Percentiles rank a stretch among this genome's conserved stretches.
Conservation (phyloP, 2,888 invertebrate species). For the Rhopalosiphum nymphaeae region DNA sequence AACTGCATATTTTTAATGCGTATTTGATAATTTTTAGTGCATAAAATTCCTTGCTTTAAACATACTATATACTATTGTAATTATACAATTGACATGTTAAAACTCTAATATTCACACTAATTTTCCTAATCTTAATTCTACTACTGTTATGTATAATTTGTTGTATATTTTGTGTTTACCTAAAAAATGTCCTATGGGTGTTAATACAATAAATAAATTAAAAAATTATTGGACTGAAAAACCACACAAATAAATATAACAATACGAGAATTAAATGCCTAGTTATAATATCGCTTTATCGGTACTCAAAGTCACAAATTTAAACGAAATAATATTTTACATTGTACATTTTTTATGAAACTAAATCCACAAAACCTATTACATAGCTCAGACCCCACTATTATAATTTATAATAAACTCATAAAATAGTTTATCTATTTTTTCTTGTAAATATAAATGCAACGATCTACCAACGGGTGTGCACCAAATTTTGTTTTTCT, state of each 20-base stretch:
- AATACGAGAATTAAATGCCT: not conserved
- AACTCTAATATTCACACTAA: not conserved
- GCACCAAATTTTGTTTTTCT: not conserved
- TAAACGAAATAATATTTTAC: not conserved
- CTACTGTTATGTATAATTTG: no score
- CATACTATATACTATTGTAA: not conserved
- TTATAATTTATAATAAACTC: not conserved
- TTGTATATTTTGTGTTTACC: no score
- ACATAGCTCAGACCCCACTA: not conserved
- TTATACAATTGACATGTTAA: not conserved
- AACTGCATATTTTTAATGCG: no score
- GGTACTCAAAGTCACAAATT: not conserved
- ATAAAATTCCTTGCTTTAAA: no score
- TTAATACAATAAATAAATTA: no score
- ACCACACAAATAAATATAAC: not conserved
- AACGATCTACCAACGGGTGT: not conserved
- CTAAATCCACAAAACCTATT: not conserved
- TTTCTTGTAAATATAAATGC: not conserved
- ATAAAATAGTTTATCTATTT: not conserved
- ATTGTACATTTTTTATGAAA: not conserved
- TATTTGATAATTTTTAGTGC: no score
- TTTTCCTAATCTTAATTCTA: no score
- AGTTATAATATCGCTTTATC: not conserved
- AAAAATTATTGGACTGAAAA: not conserved
- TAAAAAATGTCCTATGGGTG: no score